Conservation (phyloP, 2,113 vertebrate species). For the Carassius auratus region DNA sequence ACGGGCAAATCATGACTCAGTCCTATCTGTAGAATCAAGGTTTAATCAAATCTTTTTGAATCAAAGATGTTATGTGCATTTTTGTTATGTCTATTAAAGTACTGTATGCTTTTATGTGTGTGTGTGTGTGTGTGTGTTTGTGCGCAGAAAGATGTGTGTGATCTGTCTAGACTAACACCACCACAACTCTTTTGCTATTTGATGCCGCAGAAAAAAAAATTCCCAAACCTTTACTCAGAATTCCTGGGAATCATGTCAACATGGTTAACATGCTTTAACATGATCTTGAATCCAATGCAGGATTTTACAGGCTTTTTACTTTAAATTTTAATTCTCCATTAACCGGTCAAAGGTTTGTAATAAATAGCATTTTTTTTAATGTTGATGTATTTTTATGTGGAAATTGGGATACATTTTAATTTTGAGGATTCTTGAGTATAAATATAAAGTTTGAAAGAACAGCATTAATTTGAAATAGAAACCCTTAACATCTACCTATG, state of each 20-base stretch:
- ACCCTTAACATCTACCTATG: too few relatives aligned
- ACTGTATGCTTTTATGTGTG: not conserved
- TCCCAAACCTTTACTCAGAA: not conserved
- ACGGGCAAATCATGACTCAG: not conserved
- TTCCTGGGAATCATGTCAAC: conserved; percentile 1
- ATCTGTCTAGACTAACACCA: not conserved
- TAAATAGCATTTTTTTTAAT: too few relatives aligned
- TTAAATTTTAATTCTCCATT: not conserved
- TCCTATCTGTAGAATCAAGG: not conserved
- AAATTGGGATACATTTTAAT: too few relatives aligned
- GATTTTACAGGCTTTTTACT: not conserved
- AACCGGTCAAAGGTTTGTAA: too few relatives aligned
- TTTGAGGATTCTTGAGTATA: too few relatives aligned
- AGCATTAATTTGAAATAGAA: too few relatives aligned
- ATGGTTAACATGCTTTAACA: conserved; percentile 2
- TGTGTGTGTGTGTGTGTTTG: not conserved
- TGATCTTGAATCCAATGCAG: not conserved
- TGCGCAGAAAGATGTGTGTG: too few relatives aligned
- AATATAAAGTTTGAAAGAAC: too few relatives aligned
- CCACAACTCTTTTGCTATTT: not conserved
- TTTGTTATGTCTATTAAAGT: not conserved
- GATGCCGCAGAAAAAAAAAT: not conserved
- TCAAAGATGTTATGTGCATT: not conserved
- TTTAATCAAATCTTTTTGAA: not conserved
- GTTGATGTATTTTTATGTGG: too few relatives aligned